Evolutionary conservation across 2,888 invertebrate species (phyloP), one percentile per base, ranked within the genome.

Genomic region (Ochlodes sylvanus): DNA sequence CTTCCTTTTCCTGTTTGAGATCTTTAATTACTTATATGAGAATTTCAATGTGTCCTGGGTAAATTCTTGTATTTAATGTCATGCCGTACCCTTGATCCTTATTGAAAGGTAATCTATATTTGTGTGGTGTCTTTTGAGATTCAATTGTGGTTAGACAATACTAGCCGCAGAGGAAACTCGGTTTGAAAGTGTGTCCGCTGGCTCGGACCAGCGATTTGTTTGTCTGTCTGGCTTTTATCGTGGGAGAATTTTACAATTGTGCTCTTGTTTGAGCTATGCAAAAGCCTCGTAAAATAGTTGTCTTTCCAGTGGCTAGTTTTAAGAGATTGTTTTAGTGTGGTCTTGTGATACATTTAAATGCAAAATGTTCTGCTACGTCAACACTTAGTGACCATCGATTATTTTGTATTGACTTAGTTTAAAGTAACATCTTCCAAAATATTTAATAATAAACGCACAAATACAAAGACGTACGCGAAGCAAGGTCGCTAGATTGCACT

Each of bases 121-220:
- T 44, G 7, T 47, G 7, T 27, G 27, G 17, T 50, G 57, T 60
- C 10, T 60, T 69, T 69, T 42, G 63, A 55, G 56, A 50, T 69
- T 50, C 64, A 56, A 63, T 70, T 68, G 71, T 50, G 73, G 68
- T 70, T 60, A 42, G 63, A 63, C 55, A 63, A 57, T 63, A 62
- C 57, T 60, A 61, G 47, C 63, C 41, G 38, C 69, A 57, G 69
- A 72, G 72, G 73, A 73, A 73, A 69, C 68, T 56, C 34, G 42
- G 62, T 62, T 66, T 61, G 66, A 54, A 66, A 60, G 66, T 66
- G 38, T 57, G 65, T 50, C 60, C 54, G 42, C n/a, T 21, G 32
- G 60, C 27, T 44, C 54, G 15, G 27, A 54, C 17, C 41, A 19
- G 17, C 38, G 54, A 44, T 61, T 66, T 41, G 50, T 60, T 66